Evolutionary conservation across 2,113 vertebrate species (phyloP), one percentile per base, ranked within the genome.

Genomic region (Acanthochromis polyacanthus): DNA sequence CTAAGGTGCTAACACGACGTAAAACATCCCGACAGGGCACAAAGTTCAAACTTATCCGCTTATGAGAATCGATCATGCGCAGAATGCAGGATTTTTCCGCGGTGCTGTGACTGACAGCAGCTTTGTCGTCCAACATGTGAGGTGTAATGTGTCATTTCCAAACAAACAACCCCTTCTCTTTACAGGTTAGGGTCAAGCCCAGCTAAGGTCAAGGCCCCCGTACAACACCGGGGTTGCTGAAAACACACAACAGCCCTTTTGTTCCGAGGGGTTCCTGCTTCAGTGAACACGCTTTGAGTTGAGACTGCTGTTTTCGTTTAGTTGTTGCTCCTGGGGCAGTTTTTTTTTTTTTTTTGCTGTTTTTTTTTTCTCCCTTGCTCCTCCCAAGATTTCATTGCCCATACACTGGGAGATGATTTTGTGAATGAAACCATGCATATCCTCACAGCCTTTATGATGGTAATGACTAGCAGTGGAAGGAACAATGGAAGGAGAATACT

Each of bases 391-490:
- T 95, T 94, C 95, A 95, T 94, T 95, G 92, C 74, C 92, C 92
- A 93, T 94, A 93, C 94, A 92, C 94, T 90, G 93, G 94, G 94
- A 95, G 95, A 96, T 95, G 95, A 95, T 95, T 96, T 96, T 97
- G 96, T 95, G 96, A 96, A 95, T 95, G 94, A 96, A 97, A 95
- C 95, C 95, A 96, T 95, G 95, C 95, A 87, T 91, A 94, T 94
- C 94, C 90, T 77, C 91, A 84, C 95, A 86, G 95, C 93, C 94
- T 96, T 96, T 97, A 94, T 96, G 93, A 96, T 97, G 96, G 93
- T 95, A 97, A 98, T 97, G 90, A 94, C 82, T 20, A 64, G 83
- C 87, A 77, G 0, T 51, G 0, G 1, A 36, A 87, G 92, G 93
- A 96, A 95, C 96, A 90, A 91, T 89, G 76, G 62, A 25, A 93